Evolutionary conservation across 1,140 invertebrate species (phyloP), one percentile per base, ranked within the genome.

Genomic region (Streblospio benedicti): DNA sequence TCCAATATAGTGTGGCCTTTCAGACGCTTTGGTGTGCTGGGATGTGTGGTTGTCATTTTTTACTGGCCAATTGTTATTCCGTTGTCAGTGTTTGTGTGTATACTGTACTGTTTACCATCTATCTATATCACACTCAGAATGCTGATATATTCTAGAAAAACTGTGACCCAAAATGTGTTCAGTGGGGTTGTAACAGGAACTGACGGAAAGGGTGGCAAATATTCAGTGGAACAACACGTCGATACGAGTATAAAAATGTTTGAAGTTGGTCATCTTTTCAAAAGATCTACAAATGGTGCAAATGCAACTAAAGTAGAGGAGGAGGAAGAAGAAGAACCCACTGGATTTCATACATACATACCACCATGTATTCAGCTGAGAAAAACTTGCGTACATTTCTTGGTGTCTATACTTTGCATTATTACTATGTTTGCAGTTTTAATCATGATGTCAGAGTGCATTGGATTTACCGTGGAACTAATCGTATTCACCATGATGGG

Each of bases 401-500:
- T 67, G 4, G 69, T 68, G 31, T 64, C 68, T 0, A 4, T 65
- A 2, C 69, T 74, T 52, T 72, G 69, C 60, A 44, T 75, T 14
- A 62, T 69, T 3, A 67, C 71, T 44, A 62, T 76, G 2, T 72
- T 70, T 56, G 62, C 73, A 1, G 38, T 72, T 2, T 62, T 71
- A 1, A 45, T 75, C n/a, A 50, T 76, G 25, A 59, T 72, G 33
- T 66, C 69, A 1, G 74, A 75, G 56, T 70, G 71, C 23, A 55
- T 68, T 14, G 72, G 71, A 16, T 65, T 71, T 2, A 50, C 74
- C 12, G 69, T 76, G 5, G 72, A 76, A 60, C 66, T 76, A 6
- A 50, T 74, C 44, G 67, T 71, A 4, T 76, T 75, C 38, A 76
- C 74, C 0, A 69, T 76, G 70, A 76, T 76, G 74, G 74, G 74